phyloP scores from a whole-genome alignment of 2,113 vertebrate species.

The Ramphastos sulfuratus region DNA sequence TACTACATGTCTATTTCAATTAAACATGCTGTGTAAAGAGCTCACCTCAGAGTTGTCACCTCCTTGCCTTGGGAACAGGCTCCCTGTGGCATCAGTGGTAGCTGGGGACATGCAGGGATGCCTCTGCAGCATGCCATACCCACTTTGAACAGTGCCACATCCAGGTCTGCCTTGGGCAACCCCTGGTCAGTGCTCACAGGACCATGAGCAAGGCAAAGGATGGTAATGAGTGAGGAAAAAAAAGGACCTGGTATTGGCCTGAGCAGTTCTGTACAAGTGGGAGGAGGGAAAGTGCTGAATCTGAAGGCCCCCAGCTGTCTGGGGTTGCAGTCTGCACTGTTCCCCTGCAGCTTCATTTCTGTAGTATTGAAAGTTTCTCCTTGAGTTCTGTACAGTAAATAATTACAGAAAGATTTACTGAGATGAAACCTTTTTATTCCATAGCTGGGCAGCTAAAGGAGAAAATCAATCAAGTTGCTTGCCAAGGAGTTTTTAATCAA shows the following conservation, averaged over 20 bases:
- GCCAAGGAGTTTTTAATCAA: neutral
- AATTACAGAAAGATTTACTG: neutral
- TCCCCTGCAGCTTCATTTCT: neutral
- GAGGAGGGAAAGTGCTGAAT: neutral
- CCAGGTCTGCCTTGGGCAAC: neutral
- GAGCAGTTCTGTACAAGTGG: neutral
- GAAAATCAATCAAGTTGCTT: neutral
- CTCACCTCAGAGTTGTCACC: neutral
- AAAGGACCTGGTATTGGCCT: neutral
- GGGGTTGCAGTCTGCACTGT: neutral
- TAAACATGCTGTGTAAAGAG: neutral
- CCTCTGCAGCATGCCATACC: neutral
- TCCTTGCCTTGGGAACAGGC: rapidly evolving
- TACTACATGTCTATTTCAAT: rapidly evolving
- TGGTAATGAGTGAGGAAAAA: neutral
- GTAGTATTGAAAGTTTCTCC: neutral
- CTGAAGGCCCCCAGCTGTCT: neutral
- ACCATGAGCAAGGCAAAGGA: rapidly evolving
- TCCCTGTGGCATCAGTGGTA: rapidly evolving
- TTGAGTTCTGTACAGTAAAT: neutral
- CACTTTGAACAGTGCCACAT: neutral
- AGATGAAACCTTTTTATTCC: neutral
- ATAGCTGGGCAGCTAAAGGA: neutral
- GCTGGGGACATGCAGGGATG: neutral
- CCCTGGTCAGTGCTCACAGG: neutral